A percentile compares a stretch with the other conserved stretches of the same genome.
Conservation (phyloP, 2,888 invertebrate species). For the Amaurobius ferox region DNA sequence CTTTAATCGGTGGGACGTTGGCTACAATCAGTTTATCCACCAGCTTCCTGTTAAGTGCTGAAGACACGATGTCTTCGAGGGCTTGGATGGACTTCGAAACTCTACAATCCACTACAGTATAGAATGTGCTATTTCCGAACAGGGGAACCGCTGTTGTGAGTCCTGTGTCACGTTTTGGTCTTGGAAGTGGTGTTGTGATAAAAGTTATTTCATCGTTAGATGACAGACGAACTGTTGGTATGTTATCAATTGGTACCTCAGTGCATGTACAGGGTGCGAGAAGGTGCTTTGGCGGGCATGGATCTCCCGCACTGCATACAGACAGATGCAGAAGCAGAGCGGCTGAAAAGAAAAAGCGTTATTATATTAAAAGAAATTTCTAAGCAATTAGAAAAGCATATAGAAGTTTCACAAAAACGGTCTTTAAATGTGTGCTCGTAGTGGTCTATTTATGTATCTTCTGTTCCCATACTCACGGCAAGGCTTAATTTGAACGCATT, state of each 20-base stretch:
- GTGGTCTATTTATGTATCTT: too few relatives aligned
- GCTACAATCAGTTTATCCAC: slow-evolving; percentile 39
- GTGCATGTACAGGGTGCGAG: slow-evolving; percentile 32
- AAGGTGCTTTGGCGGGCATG: slow-evolving; percentile 20
- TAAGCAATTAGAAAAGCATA: too few relatives aligned
- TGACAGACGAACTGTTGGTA: too few relatives aligned
- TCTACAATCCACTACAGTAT: slow-evolving; percentile 28
- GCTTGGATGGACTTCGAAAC: not conserved
- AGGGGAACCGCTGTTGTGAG: not conserved
- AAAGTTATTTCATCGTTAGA: too few relatives aligned
- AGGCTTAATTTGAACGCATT: too few relatives aligned
- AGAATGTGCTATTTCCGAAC: not conserved
- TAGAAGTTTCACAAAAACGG: too few relatives aligned
- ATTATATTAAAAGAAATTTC: too few relatives aligned
- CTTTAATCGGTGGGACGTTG: slow-evolving; percentile 23
- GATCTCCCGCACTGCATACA: slow-evolving; percentile 8
- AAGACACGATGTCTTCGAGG: slow-evolving; percentile 13
- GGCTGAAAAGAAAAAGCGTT: too few relatives aligned
- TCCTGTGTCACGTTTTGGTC: too few relatives aligned
- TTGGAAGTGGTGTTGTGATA: not conserved
- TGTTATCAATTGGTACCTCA: not conserved
- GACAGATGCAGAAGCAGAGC: not conserved
- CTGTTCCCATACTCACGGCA: too few relatives aligned
- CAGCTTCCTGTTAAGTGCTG: slow-evolving; percentile 36
- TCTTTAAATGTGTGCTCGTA: too few relatives aligned